Percentiles rank a stretch among this genome's conserved stretches.
Conservation (phyloP, 2,888 invertebrate species). For the Andrena bicolor region DNA sequence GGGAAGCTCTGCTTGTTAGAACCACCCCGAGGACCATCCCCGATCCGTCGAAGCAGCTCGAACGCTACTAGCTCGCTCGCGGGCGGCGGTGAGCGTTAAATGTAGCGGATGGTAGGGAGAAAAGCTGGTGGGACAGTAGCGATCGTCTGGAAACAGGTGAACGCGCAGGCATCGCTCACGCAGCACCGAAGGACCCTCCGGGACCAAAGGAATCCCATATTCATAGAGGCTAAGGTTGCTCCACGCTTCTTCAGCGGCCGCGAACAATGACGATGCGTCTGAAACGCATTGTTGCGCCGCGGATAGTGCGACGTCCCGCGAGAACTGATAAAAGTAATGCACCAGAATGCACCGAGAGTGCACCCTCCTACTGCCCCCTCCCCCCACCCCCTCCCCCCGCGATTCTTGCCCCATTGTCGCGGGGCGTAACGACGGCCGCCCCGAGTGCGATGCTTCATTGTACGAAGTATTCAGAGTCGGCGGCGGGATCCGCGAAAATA, state of each 20-base stretch:
- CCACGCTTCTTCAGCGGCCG: slow-evolving; percentile 75
- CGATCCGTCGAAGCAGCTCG: no score
- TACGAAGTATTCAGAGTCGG: slow-evolving; percentile 16
- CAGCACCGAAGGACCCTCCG: slow-evolving; percentile 50
- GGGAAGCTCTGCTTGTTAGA: no score
- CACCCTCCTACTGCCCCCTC: slow-evolving; percentile 8
- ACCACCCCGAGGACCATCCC: no score
- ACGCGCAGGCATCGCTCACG: slow-evolving; percentile 27
- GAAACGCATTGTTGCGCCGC: slow-evolving; percentile 74
- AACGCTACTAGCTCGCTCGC: no score
- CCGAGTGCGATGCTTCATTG: slow-evolving; percentile 35
- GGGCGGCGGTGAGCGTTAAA: neutral
- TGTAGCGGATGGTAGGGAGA: neutral
- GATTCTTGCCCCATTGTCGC: slow-evolving; percentile 67
- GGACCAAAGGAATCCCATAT: slow-evolving; percentile 72
- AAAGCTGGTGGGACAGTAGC: neutral
- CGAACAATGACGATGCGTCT: slow-evolving; percentile 76
- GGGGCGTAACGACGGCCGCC: slow-evolving; percentile 49
- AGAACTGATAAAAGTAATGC: slow-evolving; percentile 75
- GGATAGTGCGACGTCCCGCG: slow-evolving; percentile 68
- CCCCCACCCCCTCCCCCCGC: slow-evolving; percentile 41
- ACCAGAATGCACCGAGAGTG: slow-evolving; percentile 63
- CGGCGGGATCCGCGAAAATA: slow-evolving; percentile 2
- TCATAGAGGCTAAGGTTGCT: slow-evolving; percentile 74
- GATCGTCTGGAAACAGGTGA: slow-evolving; percentile 8